phyloP scores from a whole-genome alignment of 2,888 invertebrate genomes.

The Uloborus plumipes region DNA sequence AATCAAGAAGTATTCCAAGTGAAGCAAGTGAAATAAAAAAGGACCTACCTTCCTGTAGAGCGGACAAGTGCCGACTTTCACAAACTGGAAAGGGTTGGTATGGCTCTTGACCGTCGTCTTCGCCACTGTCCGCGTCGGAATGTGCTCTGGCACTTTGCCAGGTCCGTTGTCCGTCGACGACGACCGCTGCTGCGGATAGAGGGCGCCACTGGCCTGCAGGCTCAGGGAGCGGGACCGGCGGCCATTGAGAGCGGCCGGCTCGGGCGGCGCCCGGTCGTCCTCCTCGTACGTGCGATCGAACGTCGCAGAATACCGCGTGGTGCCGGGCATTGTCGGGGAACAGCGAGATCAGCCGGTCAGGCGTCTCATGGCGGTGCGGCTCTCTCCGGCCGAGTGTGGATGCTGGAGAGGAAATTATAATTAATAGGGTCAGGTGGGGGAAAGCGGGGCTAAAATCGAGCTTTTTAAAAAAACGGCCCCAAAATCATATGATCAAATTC shows the following conservation, averaged over 20 bases:
- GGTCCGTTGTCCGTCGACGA: slow-evolving; percentile 64
- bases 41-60: slow-evolving; percentile 78
- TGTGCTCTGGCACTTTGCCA: slow-evolving; percentile 66
- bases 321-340: slow-evolving; percentile 64
- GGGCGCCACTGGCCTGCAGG: slow-evolving; percentile 36
- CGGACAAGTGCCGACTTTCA: slow-evolving; percentile 89
- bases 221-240: slow-evolving; percentile 51
- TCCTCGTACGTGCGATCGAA: slow-evolving; percentile 66
- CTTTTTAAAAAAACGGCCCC: no score
- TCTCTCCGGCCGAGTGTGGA: not conserved
- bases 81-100: slow-evolving; percentile 88
- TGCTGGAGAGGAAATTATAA: not conserved
- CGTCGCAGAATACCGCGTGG: slow-evolving; percentile 65
- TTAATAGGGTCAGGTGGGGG: no score
- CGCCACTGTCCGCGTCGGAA: slow-evolving; percentile 76
- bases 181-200: slow-evolving; percentile 40
- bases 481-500: no score
- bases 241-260: slow-evolving; percentile 6
- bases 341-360: not conserved
- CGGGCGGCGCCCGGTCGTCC: slow-evolving; percentile 13
- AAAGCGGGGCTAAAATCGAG: no score
- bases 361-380: not conserved
- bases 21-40: no score
- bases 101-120: slow-evolving; percentile 84
- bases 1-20: no score